These are phyloP conservation scores for Drosophila macrospina DNA, from an alignment of 2,888 invertebrate species.

Conservation along the genomic window DNA sequence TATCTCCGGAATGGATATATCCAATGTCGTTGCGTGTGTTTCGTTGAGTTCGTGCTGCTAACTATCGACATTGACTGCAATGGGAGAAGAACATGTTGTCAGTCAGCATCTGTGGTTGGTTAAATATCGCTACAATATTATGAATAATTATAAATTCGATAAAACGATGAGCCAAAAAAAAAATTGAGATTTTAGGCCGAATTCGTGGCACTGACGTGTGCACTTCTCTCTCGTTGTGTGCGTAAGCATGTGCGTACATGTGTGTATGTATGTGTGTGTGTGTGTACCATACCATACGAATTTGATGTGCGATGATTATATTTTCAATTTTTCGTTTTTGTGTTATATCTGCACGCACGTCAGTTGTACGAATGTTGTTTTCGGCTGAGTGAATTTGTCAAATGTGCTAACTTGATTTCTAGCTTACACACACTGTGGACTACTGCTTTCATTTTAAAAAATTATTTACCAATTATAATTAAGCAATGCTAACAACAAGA, in stretches of 20 bases:
- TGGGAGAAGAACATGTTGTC: slow-evolving; percentile 22
- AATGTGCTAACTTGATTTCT: neutral
- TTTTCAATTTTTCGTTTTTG: neutral
- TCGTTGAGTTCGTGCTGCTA: slow-evolving; percentile 56
- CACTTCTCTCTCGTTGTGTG: slow-evolving; percentile 57
- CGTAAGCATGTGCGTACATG: slow-evolving; percentile 14
- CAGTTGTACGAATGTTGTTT: neutral
- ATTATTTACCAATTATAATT: slow-evolving; percentile 67
- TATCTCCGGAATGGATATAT: slow-evolving; percentile 63
- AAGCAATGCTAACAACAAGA: slow-evolving; percentile 66
- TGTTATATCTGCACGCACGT: neutral
- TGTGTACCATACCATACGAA: slow-evolving; percentile 8
- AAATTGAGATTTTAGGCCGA: slow-evolving; percentile 17
- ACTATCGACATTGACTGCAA: slow-evolving; percentile 76
- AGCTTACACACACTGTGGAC: neutral
- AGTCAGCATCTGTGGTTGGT: neutral
- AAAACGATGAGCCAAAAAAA: no score
- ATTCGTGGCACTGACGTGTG: slow-evolving; percentile 77
- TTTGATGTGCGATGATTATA: neutral
- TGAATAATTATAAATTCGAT: no score
- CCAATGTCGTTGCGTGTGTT: slow-evolving; percentile 62
- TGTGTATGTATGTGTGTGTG: slow-evolving; percentile 18
- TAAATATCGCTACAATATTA: no score
- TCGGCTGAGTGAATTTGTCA: neutral
- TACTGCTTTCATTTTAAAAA: neutral